These are phyloP conservation scores for Gryllus bimaculatus DNA, from an alignment of 1,140 invertebrate genomes.

Conservation along the genomic window DNA sequence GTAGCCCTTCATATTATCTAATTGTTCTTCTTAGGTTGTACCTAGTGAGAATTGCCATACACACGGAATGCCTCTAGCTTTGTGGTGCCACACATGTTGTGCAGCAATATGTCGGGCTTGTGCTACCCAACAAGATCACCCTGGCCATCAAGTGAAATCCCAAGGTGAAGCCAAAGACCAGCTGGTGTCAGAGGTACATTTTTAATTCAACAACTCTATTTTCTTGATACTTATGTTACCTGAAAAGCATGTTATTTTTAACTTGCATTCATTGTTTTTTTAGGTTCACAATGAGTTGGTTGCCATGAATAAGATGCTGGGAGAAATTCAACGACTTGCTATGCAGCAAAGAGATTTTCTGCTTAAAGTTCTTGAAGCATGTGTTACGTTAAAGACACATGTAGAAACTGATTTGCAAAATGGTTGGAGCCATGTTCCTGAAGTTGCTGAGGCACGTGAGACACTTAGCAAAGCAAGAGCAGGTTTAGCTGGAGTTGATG, in stretches of 20 bases:
- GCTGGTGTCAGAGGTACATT: slow-evolving; percentile 49
- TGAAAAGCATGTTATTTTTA: slow-evolving; percentile 9
- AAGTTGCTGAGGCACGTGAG: slow-evolving; percentile 53
- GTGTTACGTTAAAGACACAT: slow-evolving; percentile 59
- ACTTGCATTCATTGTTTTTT: not conserved
- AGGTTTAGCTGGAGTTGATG: slow-evolving; percentile 45
- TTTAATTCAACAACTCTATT: not conserved
- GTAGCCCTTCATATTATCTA: not conserved
- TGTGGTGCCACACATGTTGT: slow-evolving; percentile 63
- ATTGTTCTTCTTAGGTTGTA: slow-evolving; percentile 9
- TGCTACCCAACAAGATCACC: slow-evolving; percentile 50
- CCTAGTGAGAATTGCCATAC: slow-evolving; percentile 52
- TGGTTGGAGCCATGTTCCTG: slow-evolving; percentile 49
- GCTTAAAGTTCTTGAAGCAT: slow-evolving; percentile 60
- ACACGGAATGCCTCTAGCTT: slow-evolving; percentile 58
- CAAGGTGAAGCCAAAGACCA: slow-evolving; percentile 56
- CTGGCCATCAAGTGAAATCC: slow-evolving; percentile 54
- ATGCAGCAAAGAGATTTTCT: slow-evolving; percentile 58
- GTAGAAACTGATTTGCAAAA: slow-evolving; percentile 60
- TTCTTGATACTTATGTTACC: not conserved
- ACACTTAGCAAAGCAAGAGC: slow-evolving; percentile 48
- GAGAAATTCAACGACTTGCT: slow-evolving; percentile 52
- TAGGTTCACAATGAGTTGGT: slow-evolving; percentile 24
- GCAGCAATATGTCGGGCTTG: slow-evolving; percentile 55
- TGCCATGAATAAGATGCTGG: slow-evolving; percentile 40